phyloP scores from a whole-genome alignment of 2,797 vertebrate species.

The Carapus acus region DNA sequence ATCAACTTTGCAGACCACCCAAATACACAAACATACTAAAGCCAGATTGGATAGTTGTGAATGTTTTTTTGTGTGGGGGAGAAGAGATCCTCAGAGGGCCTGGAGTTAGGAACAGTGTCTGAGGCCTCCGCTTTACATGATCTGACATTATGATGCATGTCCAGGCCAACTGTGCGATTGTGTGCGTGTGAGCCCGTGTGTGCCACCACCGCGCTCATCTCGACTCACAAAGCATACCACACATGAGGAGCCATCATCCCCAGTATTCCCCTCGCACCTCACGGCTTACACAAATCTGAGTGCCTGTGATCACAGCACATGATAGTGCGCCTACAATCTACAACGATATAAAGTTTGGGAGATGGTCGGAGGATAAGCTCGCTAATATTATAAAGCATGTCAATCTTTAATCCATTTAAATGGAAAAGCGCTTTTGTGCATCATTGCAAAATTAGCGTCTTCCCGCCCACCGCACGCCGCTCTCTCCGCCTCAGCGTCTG shows the following conservation, averaged over 20 bases:
- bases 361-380: conserved; percentile 14
- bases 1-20: conserved; percentile 58
- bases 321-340: conserved; percentile 25
- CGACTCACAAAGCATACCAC: conserved; percentile 43
- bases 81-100: conserved; percentile 43
- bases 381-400: conserved; percentile 7
- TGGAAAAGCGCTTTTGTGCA: conserved; percentile 24
- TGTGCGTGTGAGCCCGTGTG: conserved; percentile 24
- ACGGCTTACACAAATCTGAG: conserved; percentile 33
- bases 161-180: conserved; percentile 44
- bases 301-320: conserved; percentile 9
- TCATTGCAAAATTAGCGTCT: conserved; percentile 20
- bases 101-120: conserved; percentile 42
- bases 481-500: conserved; percentile 20
- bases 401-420: conserved; percentile 27
- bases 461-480: not conserved
- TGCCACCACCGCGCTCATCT: conserved; percentile 19
- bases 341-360: conserved; percentile 24
- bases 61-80: conserved; percentile 46
- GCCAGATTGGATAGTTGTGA: conserved; percentile 65
- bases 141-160: conserved; percentile 71
- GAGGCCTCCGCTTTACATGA: conserved; percentile 58
- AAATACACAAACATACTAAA: conserved; percentile 60
- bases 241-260: conserved; percentile 25
- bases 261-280: conserved; percentile 27